Base-by-base conservation (phyloP, 2,888 invertebrate genomes). In the Anagyrus pseudococci region DNA sequence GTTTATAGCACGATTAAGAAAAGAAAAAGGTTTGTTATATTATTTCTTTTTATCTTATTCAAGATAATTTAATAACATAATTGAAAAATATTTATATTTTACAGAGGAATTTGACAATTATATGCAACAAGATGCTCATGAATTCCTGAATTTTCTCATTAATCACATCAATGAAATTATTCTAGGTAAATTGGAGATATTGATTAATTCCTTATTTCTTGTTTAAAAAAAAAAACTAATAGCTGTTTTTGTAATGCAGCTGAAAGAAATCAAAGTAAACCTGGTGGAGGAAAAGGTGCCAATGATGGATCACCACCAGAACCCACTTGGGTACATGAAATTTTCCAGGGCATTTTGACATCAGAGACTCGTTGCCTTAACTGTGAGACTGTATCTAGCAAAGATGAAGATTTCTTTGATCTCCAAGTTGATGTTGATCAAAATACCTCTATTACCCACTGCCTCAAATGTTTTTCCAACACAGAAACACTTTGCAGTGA, bases 111-210 rank as follows among this genome's bases (percentile, higher is more conserved):
- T 99, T 85, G 98, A 99, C 84, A 99, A 99, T 83, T 99, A 98
- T 79, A 96, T 98, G 94, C 98, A 99, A 82, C 99, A 99, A 84
- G 99, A 99, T 89, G 99, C 99, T 52, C 99, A 99, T 81, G 99
- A 99, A 82, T 99, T 99, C 85, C 87, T 99, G 68, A 99, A 99
- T 83, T 99, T 98, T 83, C 87, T 99, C 67, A 93, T 99, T 69
- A 99, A 99, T 84, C 96, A 96, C 78, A 97, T 98, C 76, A 97
- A 96, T 83, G 98, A 98, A 85, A 95, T 96, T 74, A 93, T 99
- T 76, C 86, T 97, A 84, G 96, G 96, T 90, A 85, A 87, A 86
- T 63, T 20, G 52, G 0, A 20, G 29, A 33, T 13, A 50, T 50
- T 37, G 41, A 20, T 26, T 46, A 25, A 44, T 8, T 29, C 0